Evolutionary conservation across 2,113 vertebrate species (phyloP).

Genomic region (Clupea harengus): DNA sequence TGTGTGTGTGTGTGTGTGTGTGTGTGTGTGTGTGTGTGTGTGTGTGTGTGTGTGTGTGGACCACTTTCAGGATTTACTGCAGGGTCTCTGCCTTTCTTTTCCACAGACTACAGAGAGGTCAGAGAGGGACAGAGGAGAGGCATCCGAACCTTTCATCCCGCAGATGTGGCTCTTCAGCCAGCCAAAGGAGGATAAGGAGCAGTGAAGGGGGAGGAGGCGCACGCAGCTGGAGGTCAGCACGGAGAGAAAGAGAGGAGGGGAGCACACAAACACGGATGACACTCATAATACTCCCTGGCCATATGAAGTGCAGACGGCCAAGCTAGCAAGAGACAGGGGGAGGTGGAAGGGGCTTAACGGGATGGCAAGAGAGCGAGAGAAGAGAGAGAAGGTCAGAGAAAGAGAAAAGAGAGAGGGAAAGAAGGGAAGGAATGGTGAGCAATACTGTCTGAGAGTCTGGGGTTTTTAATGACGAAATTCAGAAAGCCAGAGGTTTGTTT

Average conservation of each 20-base stretch:
- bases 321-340: background rate
- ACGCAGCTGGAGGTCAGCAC: background rate
- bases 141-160: constrained; percentile 56
- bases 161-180: constrained; percentile 40
- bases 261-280: background rate
- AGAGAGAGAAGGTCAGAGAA: background rate
- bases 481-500: background rate
- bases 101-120: constrained; percentile 38
- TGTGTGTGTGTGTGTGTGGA: background rate
- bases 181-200: background rate
- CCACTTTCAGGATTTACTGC: background rate
- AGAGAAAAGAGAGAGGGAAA: background rate
- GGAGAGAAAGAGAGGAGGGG: background rate
- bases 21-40: background rate
- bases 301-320: background rate
- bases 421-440: background rate
- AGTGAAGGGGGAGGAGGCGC: background rate
- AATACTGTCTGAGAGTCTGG: background rate
- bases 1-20: background rate
- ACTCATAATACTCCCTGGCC: background rate
- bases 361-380: background rate
- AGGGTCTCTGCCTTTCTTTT: constrained; percentile 17
- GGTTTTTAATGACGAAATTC: background rate
- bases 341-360: background rate
- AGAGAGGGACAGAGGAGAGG: constrained; percentile 37